These are phyloP conservation scores for Watsonalla binaria DNA, from an alignment of 2,888 invertebrate genomes.

Conservation along the genomic window DNA sequence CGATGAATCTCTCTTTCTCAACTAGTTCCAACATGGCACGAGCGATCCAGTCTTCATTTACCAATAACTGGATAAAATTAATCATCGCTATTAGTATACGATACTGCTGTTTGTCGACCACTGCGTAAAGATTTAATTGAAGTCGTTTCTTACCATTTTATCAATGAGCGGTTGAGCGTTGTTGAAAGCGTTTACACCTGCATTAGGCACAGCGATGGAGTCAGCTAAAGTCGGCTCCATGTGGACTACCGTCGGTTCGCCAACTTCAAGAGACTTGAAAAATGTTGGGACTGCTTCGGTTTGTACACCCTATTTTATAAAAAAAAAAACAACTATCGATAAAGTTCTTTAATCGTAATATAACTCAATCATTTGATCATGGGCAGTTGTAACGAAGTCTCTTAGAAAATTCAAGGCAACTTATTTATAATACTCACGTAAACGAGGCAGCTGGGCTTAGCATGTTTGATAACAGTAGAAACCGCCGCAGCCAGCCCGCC, in stretches of 20 bases:
- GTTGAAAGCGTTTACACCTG: slow-evolving; percentile 89
- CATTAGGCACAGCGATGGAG: slow-evolving; percentile 88
- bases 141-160: slow-evolving; percentile 79
- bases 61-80: slow-evolving; percentile 74
- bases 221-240: slow-evolving; percentile 87
- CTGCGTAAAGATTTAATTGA: neutral
- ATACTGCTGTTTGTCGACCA: too few species aligned
- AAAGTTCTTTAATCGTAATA: too few species aligned
- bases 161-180: slow-evolving; percentile 86
- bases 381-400: neutral
- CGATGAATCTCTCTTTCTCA: slow-evolving; percentile 90
- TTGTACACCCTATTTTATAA: slow-evolving; percentile 91
- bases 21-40: slow-evolving; percentile 86
- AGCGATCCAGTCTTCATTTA: slow-evolving; percentile 90
- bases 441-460: slow-evolving; percentile 88
- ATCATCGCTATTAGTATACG: neutral
- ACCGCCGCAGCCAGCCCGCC: slow-evolving; percentile 93
- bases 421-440: slow-evolving; percentile 82
- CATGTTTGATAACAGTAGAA: slow-evolving; percentile 89
- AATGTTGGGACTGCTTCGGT: slow-evolving; percentile 93
- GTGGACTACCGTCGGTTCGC: slow-evolving; percentile 80
- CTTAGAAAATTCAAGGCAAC: neutral
- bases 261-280: slow-evolving; percentile 83
- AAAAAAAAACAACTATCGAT: slow-evolving; percentile 5
- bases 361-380: neutral